Conservation (phyloP, 2,888 invertebrate species). For the Nebria brevicollis region DNA sequence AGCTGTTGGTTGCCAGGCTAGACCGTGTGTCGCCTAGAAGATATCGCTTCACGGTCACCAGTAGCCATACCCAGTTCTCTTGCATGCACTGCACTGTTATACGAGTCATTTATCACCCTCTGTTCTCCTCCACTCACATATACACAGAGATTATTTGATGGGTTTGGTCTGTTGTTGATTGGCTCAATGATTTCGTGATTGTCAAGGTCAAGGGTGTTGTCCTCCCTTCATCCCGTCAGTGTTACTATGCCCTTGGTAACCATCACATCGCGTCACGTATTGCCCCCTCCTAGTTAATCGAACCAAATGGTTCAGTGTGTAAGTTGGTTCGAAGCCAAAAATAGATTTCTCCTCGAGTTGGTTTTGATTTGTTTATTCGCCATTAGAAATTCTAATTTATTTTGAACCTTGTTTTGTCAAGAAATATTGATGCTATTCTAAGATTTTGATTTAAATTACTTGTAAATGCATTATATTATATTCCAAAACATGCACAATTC, state of each 20-base stretch:
- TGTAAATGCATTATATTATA: not conserved
- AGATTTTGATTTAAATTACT: not conserved
- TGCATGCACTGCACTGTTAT: not conserved
- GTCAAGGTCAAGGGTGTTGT: not conserved
- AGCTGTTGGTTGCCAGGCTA: constrained; percentile 26
- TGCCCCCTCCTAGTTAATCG: not conserved
- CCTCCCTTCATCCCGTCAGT: not conserved
- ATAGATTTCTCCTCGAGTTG: not conserved
- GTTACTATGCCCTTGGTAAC: not conserved
- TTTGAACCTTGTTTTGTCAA: not conserved
- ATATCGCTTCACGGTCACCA: constrained; percentile 45
- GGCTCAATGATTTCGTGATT: not conserved
- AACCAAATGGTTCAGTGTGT: not conserved
- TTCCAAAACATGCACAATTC: no score
- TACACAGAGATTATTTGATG: not conserved
- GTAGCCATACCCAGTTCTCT: constrained; percentile 47
- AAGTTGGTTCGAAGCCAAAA: not conserved
- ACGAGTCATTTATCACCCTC: not conserved
- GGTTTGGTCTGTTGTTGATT: not conserved
- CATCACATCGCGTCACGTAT: not conserved
- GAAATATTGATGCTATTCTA: not conserved
- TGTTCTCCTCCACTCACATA: not conserved
- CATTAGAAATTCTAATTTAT: not conserved
- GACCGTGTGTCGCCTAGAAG: constrained; percentile 38
- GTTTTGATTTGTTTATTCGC: not conserved